Evolutionary conservation across 2,888 invertebrate genomes (phyloP), one percentile per base, ranked within the genome.

Genomic region (Pediacus dermestoides): DNA sequence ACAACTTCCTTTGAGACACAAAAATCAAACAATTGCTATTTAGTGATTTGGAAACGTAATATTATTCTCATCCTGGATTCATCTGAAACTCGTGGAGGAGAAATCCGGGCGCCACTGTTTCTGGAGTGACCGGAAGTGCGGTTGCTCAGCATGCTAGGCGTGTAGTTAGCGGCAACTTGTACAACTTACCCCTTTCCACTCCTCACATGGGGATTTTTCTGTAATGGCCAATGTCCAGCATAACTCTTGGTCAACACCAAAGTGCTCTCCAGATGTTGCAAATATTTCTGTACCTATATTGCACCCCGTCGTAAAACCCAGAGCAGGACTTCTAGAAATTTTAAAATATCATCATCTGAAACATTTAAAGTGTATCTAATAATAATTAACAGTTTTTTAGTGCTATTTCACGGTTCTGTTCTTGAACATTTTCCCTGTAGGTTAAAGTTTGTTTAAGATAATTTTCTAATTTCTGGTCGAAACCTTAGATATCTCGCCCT

Each of bases 151-250:
- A 57, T 58, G 53, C 59, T 53, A 48, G 50, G 41, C 46, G 37
- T 51, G 53, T 52, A 59, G 57, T 59, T 58, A 58, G 56, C 53
- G 53, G 53, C 52, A 57, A 60, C 55, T 59, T 59, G 53, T 50
- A 52, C 53, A 58, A 61, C 53, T 59, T 55, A 57, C 58, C 60
- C 62, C 60, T 57, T 60, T 54, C 55, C 48, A 50, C 23, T 10
- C 10, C 52, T 47, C 46, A 50, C 47, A 55, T 55, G 53, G 52
- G n/a, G 55, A 59, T 61, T 63, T 61, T 63, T 61, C 58, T 57
- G 52, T 56, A 60, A 58, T 57, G 57, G 56, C 46, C 42, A 30
- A 37, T 30, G 41, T 33, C 34, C 28, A 28, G n/a, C n/a, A n/a
- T n/a, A n/a, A n/a, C n/a, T n/a, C n/a, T n/a, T n/a, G n/a, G n/a